These are phyloP conservation scores for Leptocoma aspasia DNA, from an alignment of 2,113 vertebrate species.

Conservation along the genomic window DNA sequence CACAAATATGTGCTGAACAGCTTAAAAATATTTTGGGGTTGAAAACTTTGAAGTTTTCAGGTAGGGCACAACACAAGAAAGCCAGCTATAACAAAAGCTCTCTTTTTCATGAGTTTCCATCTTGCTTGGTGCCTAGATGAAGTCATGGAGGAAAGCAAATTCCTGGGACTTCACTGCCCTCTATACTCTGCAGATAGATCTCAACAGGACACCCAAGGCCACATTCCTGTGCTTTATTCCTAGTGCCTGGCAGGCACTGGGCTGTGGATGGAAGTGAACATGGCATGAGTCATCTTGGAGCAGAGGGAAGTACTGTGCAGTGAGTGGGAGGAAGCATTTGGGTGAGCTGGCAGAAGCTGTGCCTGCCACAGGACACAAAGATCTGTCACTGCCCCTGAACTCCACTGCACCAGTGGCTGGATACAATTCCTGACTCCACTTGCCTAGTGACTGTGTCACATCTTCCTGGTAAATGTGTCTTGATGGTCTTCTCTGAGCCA, in stretches of 20 bases:
- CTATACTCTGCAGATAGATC: not conserved
- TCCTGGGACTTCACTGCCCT: not conserved
- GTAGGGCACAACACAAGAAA: not conserved
- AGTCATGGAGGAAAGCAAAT: not conserved
- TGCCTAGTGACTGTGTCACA: not conserved
- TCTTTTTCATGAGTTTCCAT: not conserved
- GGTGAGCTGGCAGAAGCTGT: constrained; percentile 45
- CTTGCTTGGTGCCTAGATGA: not conserved
- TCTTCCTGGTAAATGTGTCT: not conserved
- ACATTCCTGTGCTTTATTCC: not conserved
- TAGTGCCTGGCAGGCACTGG: not conserved
- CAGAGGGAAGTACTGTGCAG: not conserved
- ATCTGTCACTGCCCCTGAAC: constrained; percentile 8
- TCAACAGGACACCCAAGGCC: not conserved
- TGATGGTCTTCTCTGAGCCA: not conserved
- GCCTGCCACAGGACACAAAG: not conserved
- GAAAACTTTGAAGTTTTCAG: not conserved
- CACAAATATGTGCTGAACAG: not conserved
- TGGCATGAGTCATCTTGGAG: constrained; percentile 1
- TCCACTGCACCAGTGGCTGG: not conserved
- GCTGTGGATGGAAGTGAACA: constrained; percentile 1
- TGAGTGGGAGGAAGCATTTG: constrained; percentile 45
- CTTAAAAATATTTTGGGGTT: not conserved
- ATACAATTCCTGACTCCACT: not conserved
- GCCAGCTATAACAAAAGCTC: not conserved